Evolutionary conservation across 2,113 vertebrate genomes (phyloP), one percentile per base, ranked within the genome.

Genomic region (Dasyprocta punctata): DNA sequence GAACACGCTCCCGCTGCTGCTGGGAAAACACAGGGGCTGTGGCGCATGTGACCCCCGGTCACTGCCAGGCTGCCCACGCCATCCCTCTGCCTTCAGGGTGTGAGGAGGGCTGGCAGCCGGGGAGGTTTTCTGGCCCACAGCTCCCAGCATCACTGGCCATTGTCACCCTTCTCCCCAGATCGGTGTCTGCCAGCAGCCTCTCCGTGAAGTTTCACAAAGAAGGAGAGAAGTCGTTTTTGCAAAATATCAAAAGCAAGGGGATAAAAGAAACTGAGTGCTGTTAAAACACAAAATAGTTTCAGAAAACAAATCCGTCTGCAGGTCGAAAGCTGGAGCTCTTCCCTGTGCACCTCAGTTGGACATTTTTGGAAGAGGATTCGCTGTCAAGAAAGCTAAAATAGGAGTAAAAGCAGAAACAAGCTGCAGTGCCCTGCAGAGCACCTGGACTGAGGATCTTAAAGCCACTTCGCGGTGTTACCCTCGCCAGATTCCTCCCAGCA

Each of bases 221-320:
- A 98, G 83, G 14, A 97, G 87, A 94, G 13, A 87, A 60, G 5
- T 13, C 49, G 97, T 36, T n/a, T 71, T 81, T 93, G 17, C 54
- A 90, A 81, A 77, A 58, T 85, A 84, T 81, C 44, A 93, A 97
- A 97, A 89, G 77, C 93, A 88, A 60, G 36, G 36, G 86, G 61
- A 92, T 95, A 87, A 97, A 98, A 95, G 85, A 82, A 97, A 96
- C 54, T 86, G 96, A 98, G 90, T 24, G 49, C 33, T 93, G 47
- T 96, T 90, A 97, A 91, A 96, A 97, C 89, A 96, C 92, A 93
- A 98, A 98, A 94, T 56, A 77, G 17, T 80, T 98, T 96, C 61
- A 80, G 95, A 91, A n/a, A 38, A 96, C 17, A 3, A 86, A 84
- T 97, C 81, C 49, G 83, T 90, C 96, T 98, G 90, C 19, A 88